Evolutionary conservation across 2,113 vertebrate genomes (phyloP), one percentile per base, ranked within the genome.

Genomic region (Tamias sibiricus): DNA sequence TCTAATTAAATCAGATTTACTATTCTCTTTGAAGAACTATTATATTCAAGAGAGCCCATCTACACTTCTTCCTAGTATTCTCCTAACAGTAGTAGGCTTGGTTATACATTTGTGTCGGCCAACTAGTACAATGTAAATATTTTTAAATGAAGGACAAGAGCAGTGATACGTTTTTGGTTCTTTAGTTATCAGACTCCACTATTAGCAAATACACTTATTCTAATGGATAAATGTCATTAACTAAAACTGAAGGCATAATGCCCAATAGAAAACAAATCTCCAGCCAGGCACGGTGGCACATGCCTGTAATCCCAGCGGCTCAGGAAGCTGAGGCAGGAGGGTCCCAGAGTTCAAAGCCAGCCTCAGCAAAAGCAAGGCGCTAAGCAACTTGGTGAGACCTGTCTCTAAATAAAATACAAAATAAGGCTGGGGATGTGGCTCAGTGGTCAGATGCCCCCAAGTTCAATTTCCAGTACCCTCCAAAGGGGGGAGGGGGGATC

Each of bases 171-270:
- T 93, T 80, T 76, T 96, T 3, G 35, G 68, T 90, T 95, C 66
- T 28, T 95, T 66, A 54, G 24, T 74, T 89, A 93, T 59, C 79
- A 74, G 12, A 81, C 49, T 88, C 40, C 74, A 26, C 17, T 59
- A 72, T 8, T 8, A 28, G 44, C 44, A 94, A 95, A 69, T 52
- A 26, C 87, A 2, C 42, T 57, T 84, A 57, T 89, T 96, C 57
- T 16, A 95, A 94, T 52, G 95, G 92, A 96, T 88, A 95, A 96
- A 69, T 89, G 37, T 37, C 3, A 88, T 82, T 66, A 94, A 68
- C 35, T 88, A 80, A 95, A 92, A 72, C 42, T 59, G 14, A 90
- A 76, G 52, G 86, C 89, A 97, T 95, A 97, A 97, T 93, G 54
- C 80, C 66, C 95, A 93, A 97, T 26, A 97, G 86, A 97, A 94